Base-by-base conservation (phyloP, 2,888 invertebrate species). In the Drosophila rellima region DNA sequence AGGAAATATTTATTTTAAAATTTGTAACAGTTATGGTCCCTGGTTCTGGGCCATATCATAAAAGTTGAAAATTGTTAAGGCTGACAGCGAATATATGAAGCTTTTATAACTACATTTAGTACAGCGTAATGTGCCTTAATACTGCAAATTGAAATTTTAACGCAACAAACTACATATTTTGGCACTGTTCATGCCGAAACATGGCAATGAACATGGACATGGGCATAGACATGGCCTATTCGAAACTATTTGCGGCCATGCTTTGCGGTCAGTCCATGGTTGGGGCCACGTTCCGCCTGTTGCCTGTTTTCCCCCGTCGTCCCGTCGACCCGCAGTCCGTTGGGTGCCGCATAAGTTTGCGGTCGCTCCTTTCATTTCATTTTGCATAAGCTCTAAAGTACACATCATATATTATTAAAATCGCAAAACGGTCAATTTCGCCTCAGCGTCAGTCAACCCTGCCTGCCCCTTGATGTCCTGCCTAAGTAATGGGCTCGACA, bases 351-450 rank as follows among this genome's bases (percentile, higher is more conserved):
- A 83, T 78, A 87, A 83, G 82, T 81, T 80, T 88, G 85, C 59
- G 85, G 86, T 85, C 86, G 80, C 76, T 72, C 78, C 82, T 78
- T 84, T 83, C 72, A 75, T 86, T 86, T 82, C 86, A 83, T 80
- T 81, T 80, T 82, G 80, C 82, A 81, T 78, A 90, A 88, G 87
- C 84, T 85, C 88, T 70, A 90, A 90, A 90, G 83, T 90, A 88
- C 86, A 90, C 85, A 90, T 89, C 89, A 88, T 90, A 81, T 85
- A 90, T 90, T 88, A 90, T 90, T 90, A 88, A 89, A 88, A 83
- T 89, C 83, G 79, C 80, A 88, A 90, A 88, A 90, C 85, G 88
- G 83, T 89, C 88, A 90, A 90, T 89, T 89, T 82, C 59, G 72
- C 73, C 65, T 74, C 69, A 63, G 50, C 70, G 75, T 61, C 60